A percentile compares a stretch with the other conserved stretches of the same genome.
Conservation (phyloP, 2,888 invertebrate genomes). For the Graphium colonna region DNA sequence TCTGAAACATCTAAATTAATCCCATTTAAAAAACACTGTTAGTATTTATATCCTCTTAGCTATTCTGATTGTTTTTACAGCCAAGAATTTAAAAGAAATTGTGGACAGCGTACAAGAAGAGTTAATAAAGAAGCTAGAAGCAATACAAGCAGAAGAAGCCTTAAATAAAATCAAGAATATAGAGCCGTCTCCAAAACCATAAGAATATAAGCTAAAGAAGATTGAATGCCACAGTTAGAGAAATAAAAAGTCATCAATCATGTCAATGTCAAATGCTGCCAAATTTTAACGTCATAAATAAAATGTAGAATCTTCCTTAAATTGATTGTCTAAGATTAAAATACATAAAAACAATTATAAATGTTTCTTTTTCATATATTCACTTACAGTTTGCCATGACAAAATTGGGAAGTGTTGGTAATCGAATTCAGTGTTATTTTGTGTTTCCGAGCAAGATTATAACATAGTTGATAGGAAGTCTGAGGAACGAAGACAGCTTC, state of each 20-base stretch:
- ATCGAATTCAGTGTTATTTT: background rate
- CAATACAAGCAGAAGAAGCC: slow-evolving; percentile 52
- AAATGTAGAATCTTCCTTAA: slow-evolving; percentile 14
- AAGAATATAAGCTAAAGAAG: slow-evolving; percentile 22
- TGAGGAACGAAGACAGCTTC: no score
- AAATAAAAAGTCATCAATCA: slow-evolving; percentile 8
- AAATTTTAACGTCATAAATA: slow-evolving; percentile 18
- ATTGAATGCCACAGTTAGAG: background rate
- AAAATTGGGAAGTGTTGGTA: background rate
- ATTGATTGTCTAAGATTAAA: slow-evolving; percentile 21
- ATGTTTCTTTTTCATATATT: slow-evolving; percentile 1
- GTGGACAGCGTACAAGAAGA: slow-evolving; percentile 72
- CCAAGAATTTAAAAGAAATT: slow-evolving; percentile 70
- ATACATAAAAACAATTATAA: slow-evolving; percentile 15
- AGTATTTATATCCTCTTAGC: no score
- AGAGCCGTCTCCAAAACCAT: slow-evolving; percentile 24
- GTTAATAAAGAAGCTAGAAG: slow-evolving; percentile 62
- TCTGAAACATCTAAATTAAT: no score
- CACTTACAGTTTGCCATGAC: background rate
- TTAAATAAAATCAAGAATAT: slow-evolving; percentile 24
- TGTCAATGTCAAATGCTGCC: slow-evolving; percentile 8
- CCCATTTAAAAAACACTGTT: no score
- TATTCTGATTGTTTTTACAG: no score
- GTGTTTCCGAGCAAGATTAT: background rate
- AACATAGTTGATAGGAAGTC: no score